Base-by-base conservation (phyloP, 2,797 vertebrate species). In the Parotocinclus haroldoi region DNA sequence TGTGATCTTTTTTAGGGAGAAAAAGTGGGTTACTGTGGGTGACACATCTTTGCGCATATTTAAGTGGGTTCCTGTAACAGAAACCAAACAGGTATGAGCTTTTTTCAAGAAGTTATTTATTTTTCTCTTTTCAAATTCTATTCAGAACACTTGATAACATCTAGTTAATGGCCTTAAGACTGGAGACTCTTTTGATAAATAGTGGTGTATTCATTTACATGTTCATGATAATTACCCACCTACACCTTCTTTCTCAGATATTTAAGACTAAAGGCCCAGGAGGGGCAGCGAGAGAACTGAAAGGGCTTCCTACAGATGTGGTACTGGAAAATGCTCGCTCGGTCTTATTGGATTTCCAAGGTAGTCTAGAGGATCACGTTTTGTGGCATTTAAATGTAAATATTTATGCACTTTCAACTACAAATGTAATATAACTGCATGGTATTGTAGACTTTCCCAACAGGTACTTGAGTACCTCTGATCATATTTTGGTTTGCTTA, bases 11-110 rank as follows among this genome's bases (percentile, higher is more conserved):
- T 54, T 17, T n/a, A 99, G 96, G 96, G 96, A 98, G 90, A 99
- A 99, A 86, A 98, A 99, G 80, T 99, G 96, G 96, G 96, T 98
- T 79, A 98, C 96, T 10, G 96, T 99, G 40, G 96, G 96, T 7
- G 96, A 99, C 82, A 99, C 96, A 0, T 99, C 96, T 14, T 86
- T 99, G 76, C 90, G 94, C 77, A 98, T 99, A 87, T 99, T 95
- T 87, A 98, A 99, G 81, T 98, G 96, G 96, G 96, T 99, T 66
- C 96, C 96, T 57, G 95, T 98, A 64, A 91, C 94, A 44, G 96
- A 97, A 80, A 94, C 92, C 76, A 98, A 96, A 85, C 94, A 97
- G 92, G 96, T 98, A 83, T 73, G 76, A 76, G 36, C 11, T 38
- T 3, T 58, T 50, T 27, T n/a, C n/a, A n/a, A n/a, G n/a, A n/a